These are phyloP conservation scores for Caenorhabditis sp. DNA, from an alignment of 2,888 invertebrate genomes.

Conservation along the genomic window DNA sequence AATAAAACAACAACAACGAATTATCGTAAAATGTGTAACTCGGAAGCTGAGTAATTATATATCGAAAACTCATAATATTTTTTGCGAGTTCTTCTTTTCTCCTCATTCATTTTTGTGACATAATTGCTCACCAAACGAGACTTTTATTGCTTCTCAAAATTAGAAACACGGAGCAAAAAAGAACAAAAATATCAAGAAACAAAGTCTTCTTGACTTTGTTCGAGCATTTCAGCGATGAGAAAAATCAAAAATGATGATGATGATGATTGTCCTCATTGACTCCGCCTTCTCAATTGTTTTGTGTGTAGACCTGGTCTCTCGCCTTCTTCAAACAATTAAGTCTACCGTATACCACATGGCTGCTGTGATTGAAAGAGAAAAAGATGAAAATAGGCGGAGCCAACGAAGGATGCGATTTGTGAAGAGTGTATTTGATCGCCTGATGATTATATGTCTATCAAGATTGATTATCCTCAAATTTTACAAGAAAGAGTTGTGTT, in stretches of 20 bases:
- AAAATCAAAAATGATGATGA: slow-evolving; percentile 7
- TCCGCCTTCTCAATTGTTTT: slow-evolving; percentile 38
- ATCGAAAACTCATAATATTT: slow-evolving; percentile 12
- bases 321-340: slow-evolving; percentile 44
- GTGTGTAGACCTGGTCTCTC: slow-evolving; percentile 6
- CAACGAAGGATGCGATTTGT: not conserved
- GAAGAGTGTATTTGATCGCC: no score
- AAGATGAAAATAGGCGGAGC: not conserved
- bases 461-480: slow-evolving; percentile 37
- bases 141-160: slow-evolving; percentile 21
- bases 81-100: slow-evolving; percentile 18
- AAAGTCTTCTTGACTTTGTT: not conserved
- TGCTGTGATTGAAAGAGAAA: not conserved
- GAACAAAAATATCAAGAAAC: not conserved
- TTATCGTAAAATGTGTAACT: not conserved
- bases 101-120: not conserved
- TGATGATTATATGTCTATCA: slow-evolving; percentile 40
- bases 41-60: slow-evolving; percentile 29
- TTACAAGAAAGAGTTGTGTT: not conserved
- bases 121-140: slow-evolving; percentile 24
- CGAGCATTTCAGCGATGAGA: not conserved
- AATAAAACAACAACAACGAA: not conserved
- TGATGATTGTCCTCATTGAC: slow-evolving; percentile 5
- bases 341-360: slow-evolving; percentile 31
- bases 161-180: not conserved